Conservation (phyloP, 2,888 invertebrate genomes). For the Hanleya hanleyi region DNA sequence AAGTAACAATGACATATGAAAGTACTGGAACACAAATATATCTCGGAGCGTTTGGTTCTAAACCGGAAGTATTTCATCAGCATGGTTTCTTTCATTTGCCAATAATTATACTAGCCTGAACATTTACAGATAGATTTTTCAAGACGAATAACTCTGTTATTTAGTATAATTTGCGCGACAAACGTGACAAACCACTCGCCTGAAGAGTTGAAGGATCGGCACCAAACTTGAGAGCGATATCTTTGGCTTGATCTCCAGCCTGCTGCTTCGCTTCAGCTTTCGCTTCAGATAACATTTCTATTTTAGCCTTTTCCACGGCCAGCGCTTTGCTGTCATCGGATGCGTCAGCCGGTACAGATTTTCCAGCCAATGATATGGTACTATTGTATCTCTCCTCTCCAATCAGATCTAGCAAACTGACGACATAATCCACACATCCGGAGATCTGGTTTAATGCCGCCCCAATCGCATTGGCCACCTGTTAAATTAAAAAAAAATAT, state of each 20-base stretch:
- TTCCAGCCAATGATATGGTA: constrained; percentile 11
- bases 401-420: constrained; percentile 44
- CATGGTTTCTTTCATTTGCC: too few species aligned
- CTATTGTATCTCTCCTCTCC: constrained; percentile 33
- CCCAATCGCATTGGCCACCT: constrained; percentile 71
- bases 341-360: too few species aligned
- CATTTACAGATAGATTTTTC: too few species aligned
- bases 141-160: too few species aligned
- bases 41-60: too few species aligned
- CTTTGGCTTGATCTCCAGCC: constrained; percentile 3
- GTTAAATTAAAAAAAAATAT: too few species aligned
- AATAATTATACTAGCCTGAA: too few species aligned
- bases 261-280: not conserved
- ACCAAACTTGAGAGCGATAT: constrained; percentile 18
- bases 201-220: constrained; percentile 19
- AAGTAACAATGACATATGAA: too few species aligned
- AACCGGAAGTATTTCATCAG: too few species aligned
- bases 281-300: constrained; percentile 1
- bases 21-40: too few species aligned
- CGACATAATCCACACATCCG: constrained; percentile 51
- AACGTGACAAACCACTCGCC: too few species aligned
- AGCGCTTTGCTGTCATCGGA: not conserved
- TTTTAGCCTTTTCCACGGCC: not conserved
- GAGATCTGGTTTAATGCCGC: constrained; percentile 69
- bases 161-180: too few species aligned